Conservation (phyloP, 2,113 vertebrate species). For the Vulpes lagopus region DNA sequence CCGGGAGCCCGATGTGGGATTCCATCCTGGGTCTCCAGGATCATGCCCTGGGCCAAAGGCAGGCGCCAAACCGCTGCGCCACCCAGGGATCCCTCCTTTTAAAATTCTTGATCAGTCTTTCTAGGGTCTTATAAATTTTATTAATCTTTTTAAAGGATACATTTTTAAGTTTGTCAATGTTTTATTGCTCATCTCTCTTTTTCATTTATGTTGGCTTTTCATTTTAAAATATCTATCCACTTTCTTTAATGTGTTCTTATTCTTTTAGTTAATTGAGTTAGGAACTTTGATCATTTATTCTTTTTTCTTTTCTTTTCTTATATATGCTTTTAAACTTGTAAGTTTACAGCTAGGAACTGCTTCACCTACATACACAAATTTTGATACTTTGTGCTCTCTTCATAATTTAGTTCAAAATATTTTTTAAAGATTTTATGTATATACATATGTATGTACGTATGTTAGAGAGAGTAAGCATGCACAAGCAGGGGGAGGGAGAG, state of each 20-base stretch:
- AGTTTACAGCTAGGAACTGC: neutral
- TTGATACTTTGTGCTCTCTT: neutral
- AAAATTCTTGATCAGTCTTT: neutral
- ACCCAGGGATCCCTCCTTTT: neutral
- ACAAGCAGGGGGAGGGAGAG: neutral
- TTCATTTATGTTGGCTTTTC: neutral
- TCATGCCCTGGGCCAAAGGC: no score
- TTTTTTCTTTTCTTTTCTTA: neutral
- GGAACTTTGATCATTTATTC: neutral
- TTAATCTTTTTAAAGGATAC: neutral
- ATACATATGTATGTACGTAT: neutral
- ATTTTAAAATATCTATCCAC: neutral
- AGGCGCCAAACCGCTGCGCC: no score
- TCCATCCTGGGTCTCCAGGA: no score
- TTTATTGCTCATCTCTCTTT: neutral
- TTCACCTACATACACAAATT: neutral
- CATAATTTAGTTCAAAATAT: neutral
- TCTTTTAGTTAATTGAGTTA: neutral
- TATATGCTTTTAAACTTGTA: neutral
- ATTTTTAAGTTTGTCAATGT: neutral
- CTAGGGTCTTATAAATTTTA: neutral
- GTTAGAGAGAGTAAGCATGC: neutral
- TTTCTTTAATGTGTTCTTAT: neutral
- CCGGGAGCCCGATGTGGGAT: no score
- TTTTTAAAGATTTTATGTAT: neutral